Evolutionary conservation across 2,888 invertebrate species (phyloP).

Genomic region (Coelogynopora nodosa): DNA sequence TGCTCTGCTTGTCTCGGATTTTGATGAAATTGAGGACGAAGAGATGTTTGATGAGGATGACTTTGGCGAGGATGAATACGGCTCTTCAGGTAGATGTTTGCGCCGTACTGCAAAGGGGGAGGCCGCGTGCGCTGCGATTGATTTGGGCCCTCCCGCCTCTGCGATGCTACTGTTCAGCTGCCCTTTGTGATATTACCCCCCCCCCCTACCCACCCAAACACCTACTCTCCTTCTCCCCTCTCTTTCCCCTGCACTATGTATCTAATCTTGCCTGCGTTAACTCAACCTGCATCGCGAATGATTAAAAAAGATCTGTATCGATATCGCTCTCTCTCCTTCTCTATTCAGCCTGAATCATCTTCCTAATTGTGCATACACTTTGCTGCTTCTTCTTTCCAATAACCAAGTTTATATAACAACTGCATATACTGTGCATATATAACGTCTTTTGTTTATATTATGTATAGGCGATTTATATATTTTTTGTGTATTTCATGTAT

Average conservation of each 20-base stretch:
- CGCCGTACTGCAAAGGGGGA: neutral
- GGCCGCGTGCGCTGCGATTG: neutral
- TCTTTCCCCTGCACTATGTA: neutral
- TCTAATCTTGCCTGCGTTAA: too few relatives aligned
- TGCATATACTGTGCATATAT: too few relatives aligned
- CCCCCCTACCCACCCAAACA: neutral
- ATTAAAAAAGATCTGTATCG: too few relatives aligned
- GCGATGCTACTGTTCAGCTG: neutral
- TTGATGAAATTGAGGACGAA: neutral
- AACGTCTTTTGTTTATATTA: too few relatives aligned
- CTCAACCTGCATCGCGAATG: too few relatives aligned
- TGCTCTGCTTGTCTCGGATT: neutral
- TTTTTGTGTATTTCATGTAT: too few relatives aligned
- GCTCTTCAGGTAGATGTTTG: neutral
- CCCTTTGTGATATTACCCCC: neutral
- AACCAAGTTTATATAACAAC: too few relatives aligned
- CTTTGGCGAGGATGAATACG: neutral
- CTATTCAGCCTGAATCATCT: too few relatives aligned
- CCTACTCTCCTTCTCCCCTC: neutral
- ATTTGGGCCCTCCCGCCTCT: neutral
- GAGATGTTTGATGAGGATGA: constrained; percentile 7
- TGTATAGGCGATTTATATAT: too few relatives aligned
- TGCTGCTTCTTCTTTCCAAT: too few relatives aligned
- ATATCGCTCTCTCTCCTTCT: too few relatives aligned
- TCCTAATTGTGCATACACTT: too few relatives aligned